Conservation (phyloP, 2,888 invertebrate genomes). For the Steinernema hermaphroditum region DNA sequence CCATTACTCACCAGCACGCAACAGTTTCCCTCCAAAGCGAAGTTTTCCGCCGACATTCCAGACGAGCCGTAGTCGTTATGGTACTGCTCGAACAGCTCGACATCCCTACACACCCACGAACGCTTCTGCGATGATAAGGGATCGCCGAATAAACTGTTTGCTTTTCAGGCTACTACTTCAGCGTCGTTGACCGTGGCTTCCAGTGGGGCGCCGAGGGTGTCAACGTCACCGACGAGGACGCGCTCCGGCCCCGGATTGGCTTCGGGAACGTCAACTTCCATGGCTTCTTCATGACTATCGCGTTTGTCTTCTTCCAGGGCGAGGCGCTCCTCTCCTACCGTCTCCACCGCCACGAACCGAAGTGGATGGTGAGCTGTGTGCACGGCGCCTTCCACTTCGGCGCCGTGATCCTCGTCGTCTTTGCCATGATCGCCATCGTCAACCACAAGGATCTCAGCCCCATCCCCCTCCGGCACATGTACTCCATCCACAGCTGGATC, state of each 20-base stretch:
- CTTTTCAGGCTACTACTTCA: conserved; percentile 44
- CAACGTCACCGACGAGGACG: neutral
- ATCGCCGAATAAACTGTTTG: neutral
- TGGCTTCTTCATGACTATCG: conserved; percentile 48
- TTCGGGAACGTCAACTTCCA: conserved; percentile 39
- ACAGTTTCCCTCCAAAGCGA: no score
- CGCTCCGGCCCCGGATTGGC: neutral
- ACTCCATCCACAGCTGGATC: conserved; percentile 56
- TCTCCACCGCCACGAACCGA: conserved; percentile 50
- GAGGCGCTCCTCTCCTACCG: conserved; percentile 59
- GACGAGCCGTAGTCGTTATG: no score
- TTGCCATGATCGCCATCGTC: conserved; percentile 46
- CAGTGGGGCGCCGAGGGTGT: conserved; percentile 35
- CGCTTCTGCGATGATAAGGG: neutral
- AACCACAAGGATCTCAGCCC: conserved; percentile 30
- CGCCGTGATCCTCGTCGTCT: conserved; percentile 45
- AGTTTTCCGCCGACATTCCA: no score
- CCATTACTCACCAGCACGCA: no score
- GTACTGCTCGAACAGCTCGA: no score
- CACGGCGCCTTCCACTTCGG: conserved; percentile 49
- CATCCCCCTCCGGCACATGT: conserved; percentile 39
- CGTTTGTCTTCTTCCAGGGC: conserved; percentile 58
- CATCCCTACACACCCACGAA: no score
- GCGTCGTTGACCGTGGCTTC: conserved; percentile 38
- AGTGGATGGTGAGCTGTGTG: conserved; percentile 52